Evolutionary conservation across 23 tunicate species (phyloP).

Genomic region (Botrylloides violaceus): DNA sequence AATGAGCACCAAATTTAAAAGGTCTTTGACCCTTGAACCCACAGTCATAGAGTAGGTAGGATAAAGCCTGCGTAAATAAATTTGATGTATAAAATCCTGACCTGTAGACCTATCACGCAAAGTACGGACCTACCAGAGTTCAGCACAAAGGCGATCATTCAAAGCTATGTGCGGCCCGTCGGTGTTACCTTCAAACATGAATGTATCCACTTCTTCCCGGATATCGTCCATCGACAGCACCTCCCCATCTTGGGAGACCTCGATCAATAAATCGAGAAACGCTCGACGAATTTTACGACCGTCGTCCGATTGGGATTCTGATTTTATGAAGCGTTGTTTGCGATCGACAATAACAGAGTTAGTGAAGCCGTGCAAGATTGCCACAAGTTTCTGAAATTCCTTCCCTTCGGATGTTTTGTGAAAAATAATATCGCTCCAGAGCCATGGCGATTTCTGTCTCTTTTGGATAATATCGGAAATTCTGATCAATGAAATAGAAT

Average conservation of each 20-base stretch:
- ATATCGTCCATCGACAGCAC: slow-evolving; percentile 66
- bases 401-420: slow-evolving; percentile 28
- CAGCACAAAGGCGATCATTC: too few relatives aligned
- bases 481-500: not conserved
- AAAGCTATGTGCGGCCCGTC: too few relatives aligned
- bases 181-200: slow-evolving; percentile 89
- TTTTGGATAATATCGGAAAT: not conserved
- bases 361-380: slow-evolving; percentile 38
- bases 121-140: too few relatives aligned
- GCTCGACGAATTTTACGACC: slow-evolving; percentile 28
- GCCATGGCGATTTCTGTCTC: slow-evolving; percentile 11
- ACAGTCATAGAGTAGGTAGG: too few relatives aligned
- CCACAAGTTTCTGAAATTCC: slow-evolving; percentile 21
- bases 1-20: too few relatives aligned
- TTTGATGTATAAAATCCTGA: too few relatives aligned
- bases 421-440: slow-evolving; percentile 47
- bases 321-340: not conserved
- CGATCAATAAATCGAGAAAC: slow-evolving; percentile 73
- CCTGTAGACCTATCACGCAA: too few relatives aligned
- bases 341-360: slow-evolving; percentile 39
- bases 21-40: too few relatives aligned
- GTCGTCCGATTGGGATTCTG: not conserved
- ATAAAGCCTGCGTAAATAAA: too few relatives aligned
- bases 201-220: slow-evolving; percentile 98
- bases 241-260: slow-evolving; percentile 63